A percentile compares a stretch with the other conserved stretches of the same genome.
Conservation (phyloP, 2,888 invertebrate species). For the Hydriomena furcata region DNA sequence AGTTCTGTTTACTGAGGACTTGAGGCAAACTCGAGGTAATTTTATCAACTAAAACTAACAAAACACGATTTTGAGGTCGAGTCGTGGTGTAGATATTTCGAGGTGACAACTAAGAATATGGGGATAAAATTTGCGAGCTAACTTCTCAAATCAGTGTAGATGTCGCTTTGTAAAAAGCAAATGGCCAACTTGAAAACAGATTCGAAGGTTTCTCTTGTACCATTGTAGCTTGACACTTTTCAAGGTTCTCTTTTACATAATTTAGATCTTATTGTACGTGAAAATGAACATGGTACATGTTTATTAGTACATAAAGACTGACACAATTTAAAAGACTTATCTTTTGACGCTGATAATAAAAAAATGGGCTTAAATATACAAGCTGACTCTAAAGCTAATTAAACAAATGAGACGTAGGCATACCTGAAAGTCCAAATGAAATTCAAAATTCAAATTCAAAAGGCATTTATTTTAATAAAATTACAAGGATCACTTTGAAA, state of each 20-base stretch:
- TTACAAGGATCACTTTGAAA: too few relatives aligned
- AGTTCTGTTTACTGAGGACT: too few relatives aligned
- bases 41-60: too few relatives aligned
- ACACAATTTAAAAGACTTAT: slow-evolving; percentile 4
- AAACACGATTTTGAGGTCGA: too few relatives aligned
- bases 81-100: too few relatives aligned
- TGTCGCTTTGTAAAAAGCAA: slow-evolving; percentile 4
- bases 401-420: slow-evolving; percentile 18
- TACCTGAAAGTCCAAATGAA: too few relatives aligned
- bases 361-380: slow-evolving; percentile 17
- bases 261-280: not conserved
- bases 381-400: slow-evolving; percentile 11
- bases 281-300: too few relatives aligned
- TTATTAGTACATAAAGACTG: slow-evolving; percentile 1
- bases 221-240: not conserved
- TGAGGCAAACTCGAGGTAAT: too few relatives aligned
- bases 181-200: slow-evolving; percentile 3
- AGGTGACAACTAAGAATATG: too few relatives aligned
- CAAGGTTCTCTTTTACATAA: slow-evolving; percentile 16
- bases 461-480: too few relatives aligned
- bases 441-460: too few relatives aligned
- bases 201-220: slow-evolving; percentile 8
- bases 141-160: slow-evolving; percentile 2
- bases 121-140: too few relatives aligned
- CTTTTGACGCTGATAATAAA: slow-evolving; percentile 18